phyloP scores from a whole-genome alignment of 2,888 invertebrate genomes.

The Caprella mutica region DNA sequence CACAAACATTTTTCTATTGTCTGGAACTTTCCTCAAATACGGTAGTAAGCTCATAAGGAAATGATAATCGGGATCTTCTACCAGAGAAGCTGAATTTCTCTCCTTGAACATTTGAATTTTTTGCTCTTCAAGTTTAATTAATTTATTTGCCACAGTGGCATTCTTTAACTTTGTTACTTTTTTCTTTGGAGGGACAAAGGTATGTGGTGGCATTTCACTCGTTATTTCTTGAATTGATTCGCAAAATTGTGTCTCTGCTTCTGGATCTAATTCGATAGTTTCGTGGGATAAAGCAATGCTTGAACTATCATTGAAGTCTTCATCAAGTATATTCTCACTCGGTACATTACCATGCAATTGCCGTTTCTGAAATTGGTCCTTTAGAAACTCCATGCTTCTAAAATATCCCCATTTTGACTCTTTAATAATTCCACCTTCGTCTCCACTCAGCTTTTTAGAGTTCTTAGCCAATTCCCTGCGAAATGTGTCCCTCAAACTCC shows the following conservation, averaged over 20 bases:
- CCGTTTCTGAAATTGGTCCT: constrained; percentile 6
- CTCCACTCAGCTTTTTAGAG: constrained; percentile 1
- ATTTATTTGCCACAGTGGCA: constrained; percentile 8
- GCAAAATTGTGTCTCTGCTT: constrained; percentile 1
- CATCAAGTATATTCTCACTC: constrained; percentile 7
- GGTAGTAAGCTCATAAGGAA: background rate
- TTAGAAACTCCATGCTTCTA: constrained; percentile 4
- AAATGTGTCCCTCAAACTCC: constrained; percentile 6
- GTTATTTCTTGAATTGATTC: background rate
- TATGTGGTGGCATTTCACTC: constrained; percentile 10
- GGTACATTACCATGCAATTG: constrained; percentile 4
- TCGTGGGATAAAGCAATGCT: background rate
- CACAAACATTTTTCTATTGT: background rate
- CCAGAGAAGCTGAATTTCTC: background rate
- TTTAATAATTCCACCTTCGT: constrained; percentile 5
- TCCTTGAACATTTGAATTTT: background rate
- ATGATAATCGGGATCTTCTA: background rate
- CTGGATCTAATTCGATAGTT: background rate
- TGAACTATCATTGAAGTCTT: background rate
- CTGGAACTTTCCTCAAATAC: background rate
- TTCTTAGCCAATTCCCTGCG: constrained; percentile 8
- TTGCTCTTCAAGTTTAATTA: constrained; percentile 4
- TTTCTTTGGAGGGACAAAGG: background rate
- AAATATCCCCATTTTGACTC: constrained; percentile 7
- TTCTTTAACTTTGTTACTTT: constrained; percentile 3